Base-by-base conservation (phyloP, 2,113 vertebrate species). In the Pedionomus torquatus region DNA sequence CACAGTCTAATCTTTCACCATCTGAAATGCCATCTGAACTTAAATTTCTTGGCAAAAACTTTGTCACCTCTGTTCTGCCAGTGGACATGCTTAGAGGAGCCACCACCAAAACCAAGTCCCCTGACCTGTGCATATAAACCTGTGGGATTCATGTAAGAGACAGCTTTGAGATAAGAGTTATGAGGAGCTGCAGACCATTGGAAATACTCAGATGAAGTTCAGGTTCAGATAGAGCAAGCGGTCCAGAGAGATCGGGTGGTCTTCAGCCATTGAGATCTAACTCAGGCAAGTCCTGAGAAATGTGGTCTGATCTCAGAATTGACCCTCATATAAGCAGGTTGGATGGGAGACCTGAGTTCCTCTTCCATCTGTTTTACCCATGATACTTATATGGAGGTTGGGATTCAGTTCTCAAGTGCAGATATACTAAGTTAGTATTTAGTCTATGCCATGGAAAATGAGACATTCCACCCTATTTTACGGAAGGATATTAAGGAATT, bases 171-270 rank as follows among this genome's bases (percentile, higher is more conserved):
- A 1, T 24, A 28, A 68, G 15, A 14, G 10, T 65, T 15, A 28
- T 2, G 15, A 69, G 33, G 26, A 30, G 20, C 44, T 69, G 57
- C 23, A 75, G 61, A 51, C 1, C 2, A 13, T 0, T 60, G 33
- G 25, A 60, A 87, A 43, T 6, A 55, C 12, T 57, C 28, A 26
- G 19, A 43, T 21, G 35, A 64, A 85, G 23, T 4, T 51, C 3
- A 69, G 9, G 33, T n/a, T 93, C 23, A 82, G 65, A 35, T 14
- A 37, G 26, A 82, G 57, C 33, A 33, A 13, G 20, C 55, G 78
- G 60, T 41, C 31, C 68, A 77, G 37, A 24, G 44, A 75, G 19
- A 19, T 1, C 48, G 17, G 19, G 31, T 14, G 65, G 39, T 11
- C 55, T 87, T 25, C 33, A 65, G 24, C 15, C 8, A 2, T 28